phyloP scores from a whole-genome alignment of 2,888 invertebrate species.

The Standfussiana lucernea region DNA sequence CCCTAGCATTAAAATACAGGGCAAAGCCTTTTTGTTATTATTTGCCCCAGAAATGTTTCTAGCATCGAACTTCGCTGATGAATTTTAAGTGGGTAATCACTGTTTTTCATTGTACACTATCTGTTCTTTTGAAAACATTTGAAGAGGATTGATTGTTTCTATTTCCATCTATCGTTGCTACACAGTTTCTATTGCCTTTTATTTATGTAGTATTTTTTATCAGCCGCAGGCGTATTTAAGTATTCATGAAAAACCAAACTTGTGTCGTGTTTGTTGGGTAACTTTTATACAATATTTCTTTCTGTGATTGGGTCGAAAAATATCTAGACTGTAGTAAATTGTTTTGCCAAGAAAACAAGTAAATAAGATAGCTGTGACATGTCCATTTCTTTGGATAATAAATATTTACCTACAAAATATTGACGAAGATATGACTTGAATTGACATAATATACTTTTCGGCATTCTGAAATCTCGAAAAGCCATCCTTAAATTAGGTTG shows the following conservation, averaged over 20 bases:
- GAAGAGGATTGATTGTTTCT: constrained; percentile 48
- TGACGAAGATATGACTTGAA: not conserved
- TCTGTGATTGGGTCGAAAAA: constrained; percentile 24
- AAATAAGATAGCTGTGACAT: not conserved
- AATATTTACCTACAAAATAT: not conserved
- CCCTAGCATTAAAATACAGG: constrained; percentile 79
- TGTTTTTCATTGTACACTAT: constrained; percentile 57
- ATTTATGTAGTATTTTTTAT: constrained; percentile 13
- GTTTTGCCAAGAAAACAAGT: not conserved
- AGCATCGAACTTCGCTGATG: constrained; percentile 63
- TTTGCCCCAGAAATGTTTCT: constrained; percentile 72
- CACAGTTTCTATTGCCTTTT: constrained; percentile 22
- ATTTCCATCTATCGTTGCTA: constrained; percentile 28
- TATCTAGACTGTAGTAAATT: not conserved
- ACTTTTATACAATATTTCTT: constrained; percentile 32
- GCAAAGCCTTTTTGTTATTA: constrained; percentile 77
- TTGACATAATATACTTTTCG: not conserved
- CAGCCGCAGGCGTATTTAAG: constrained; percentile 26
- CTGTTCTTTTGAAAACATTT: constrained; percentile 56
- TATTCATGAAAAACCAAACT: constrained; percentile 42
- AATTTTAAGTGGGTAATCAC: constrained; percentile 68
- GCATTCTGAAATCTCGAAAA: not conserved
- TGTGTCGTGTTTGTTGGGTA: constrained; percentile 27
- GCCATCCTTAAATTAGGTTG: too few species aligned
- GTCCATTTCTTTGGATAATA: not conserved